phyloP scores from a whole-genome alignment of 2,797 vertebrate species.

The Sandelia bainsii region DNA sequence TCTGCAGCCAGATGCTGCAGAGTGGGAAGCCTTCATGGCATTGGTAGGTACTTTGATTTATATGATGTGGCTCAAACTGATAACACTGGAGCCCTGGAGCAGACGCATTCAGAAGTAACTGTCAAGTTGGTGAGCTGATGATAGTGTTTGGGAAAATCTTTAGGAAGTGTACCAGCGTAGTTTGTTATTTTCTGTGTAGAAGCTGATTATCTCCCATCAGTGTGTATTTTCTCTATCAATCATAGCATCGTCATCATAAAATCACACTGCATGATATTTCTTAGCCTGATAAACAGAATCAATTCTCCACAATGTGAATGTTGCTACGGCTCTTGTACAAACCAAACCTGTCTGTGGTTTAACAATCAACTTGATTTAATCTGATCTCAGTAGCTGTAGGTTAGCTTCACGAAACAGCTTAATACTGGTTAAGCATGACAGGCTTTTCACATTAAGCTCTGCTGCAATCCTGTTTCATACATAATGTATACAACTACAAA shows the following conservation, averaged over 20 bases:
- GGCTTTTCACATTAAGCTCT: background rate
- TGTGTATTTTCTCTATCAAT: background rate
- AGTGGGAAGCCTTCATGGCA: conserved; percentile 44
- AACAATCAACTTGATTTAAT: background rate
- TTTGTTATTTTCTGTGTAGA: conserved; percentile 21
- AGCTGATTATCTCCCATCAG: conserved; percentile 8
- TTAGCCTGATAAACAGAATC: background rate
- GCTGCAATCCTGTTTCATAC: conserved; percentile 2
- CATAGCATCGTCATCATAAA: too few species aligned
- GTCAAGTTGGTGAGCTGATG: conserved; percentile 40
- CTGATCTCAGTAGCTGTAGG: conserved; percentile 5
- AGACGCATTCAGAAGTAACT: conserved; percentile 42
- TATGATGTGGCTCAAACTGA: conserved; percentile 69
- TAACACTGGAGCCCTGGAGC: conserved; percentile 67
- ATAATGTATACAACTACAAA: conserved; percentile 5
- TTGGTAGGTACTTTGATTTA: conserved; percentile 71
- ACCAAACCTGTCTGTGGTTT: background rate
- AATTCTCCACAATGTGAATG: background rate
- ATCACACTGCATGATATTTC: conserved; percentile 2
- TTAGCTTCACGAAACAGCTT: background rate
- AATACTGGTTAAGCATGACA: background rate
- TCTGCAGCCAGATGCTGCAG: conserved; percentile 61
- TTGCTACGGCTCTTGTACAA: background rate
- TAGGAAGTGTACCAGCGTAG: conserved; percentile 23
- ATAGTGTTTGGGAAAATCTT: conserved; percentile 29